These are phyloP conservation scores for Tetranychus urticae DNA, from an alignment of 1,140 invertebrate species.

Conservation along the genomic window DNA sequence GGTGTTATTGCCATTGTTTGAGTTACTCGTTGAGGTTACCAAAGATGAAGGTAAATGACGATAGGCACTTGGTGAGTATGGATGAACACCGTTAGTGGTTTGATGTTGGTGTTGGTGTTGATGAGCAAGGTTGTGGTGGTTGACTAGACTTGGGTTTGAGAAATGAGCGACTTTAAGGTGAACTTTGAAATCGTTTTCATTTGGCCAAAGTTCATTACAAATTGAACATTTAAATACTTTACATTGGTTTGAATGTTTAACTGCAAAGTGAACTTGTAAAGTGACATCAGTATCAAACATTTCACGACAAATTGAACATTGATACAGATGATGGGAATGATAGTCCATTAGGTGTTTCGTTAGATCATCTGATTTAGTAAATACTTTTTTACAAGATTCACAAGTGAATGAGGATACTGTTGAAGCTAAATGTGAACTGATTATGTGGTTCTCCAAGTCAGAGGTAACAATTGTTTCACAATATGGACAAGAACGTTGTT, in stretches of 20 bases:
- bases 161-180: conserved; percentile 25
- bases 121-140: conserved; percentile 7
- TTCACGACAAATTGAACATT: conserved; percentile 65
- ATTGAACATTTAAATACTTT: conserved; percentile 55
- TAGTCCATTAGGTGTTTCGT: conserved; percentile 58
- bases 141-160: background rate
- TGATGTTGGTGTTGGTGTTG: background rate
- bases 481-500: conserved; percentile 33
- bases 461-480: conserved; percentile 43
- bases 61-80: conserved; percentile 2
- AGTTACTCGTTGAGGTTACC: conserved; percentile 3
- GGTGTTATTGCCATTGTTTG: no score
- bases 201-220: conserved; percentile 41
- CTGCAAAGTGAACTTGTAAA: conserved; percentile 57
- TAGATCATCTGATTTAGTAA: conserved; percentile 55
- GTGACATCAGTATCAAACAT: conserved; percentile 61
- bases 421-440: conserved; percentile 43
- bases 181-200: conserved; percentile 44
- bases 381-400: conserved; percentile 53
- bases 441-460: conserved; percentile 42
- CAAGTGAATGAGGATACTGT: conserved; percentile 57
- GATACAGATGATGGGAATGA: conserved; percentile 65
- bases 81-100: conserved; percentile 6
- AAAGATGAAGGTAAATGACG: conserved; percentile 13
- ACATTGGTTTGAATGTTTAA: conserved; percentile 54